Evolutionary conservation across 2,797 vertebrate genomes (phyloP).

Genomic region (Huso huso): DNA sequence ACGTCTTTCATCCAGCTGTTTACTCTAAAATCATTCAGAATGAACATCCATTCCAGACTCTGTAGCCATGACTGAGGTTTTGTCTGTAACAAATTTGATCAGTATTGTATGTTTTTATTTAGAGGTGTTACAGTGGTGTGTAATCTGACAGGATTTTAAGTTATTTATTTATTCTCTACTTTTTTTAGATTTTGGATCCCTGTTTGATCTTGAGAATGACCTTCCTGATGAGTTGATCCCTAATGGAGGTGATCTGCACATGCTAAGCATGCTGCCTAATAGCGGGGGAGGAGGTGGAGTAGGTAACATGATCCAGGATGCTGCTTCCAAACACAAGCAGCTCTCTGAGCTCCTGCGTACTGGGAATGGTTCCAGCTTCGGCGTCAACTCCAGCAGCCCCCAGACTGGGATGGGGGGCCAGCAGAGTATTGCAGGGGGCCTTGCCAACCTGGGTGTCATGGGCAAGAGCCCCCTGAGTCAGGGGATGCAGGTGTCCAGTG

Average conservation of each 20-base stretch:
- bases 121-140: too few species aligned
- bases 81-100: too few species aligned
- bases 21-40: too few species aligned
- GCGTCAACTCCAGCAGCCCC: slow-evolving; percentile 73
- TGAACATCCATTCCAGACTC: too few species aligned
- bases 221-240: slow-evolving; percentile 96
- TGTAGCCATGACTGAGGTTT: too few species aligned
- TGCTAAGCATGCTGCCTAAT: slow-evolving; percentile 69
- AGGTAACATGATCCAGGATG: slow-evolving; percentile 71
- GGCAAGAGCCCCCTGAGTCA: slow-evolving; percentile 86
- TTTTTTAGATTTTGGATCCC: slow-evolving; percentile 74
- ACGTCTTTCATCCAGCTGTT: too few species aligned
- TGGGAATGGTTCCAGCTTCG: slow-evolving; percentile 68
- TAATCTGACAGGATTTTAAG: too few species aligned
- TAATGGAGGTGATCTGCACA: slow-evolving; percentile 76
- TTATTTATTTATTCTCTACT: background rate
- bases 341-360: slow-evolving; percentile 90
- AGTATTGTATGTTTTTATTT: too few species aligned
- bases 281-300: slow-evolving; percentile 36
- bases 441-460: slow-evolving; percentile 56
- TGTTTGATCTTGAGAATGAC: slow-evolving; percentile 92
- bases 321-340: slow-evolving; percentile 94
- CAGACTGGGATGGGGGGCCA: slow-evolving; percentile 73
- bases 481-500: slow-evolving; percentile 62
- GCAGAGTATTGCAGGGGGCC: slow-evolving; percentile 54